A percentile compares a stretch with the other conserved stretches of the same genome.
phyloP scores from a whole-genome alignment of 35 echinoderm and acorn worm genomes.

The Amphiura filiformis region DNA sequence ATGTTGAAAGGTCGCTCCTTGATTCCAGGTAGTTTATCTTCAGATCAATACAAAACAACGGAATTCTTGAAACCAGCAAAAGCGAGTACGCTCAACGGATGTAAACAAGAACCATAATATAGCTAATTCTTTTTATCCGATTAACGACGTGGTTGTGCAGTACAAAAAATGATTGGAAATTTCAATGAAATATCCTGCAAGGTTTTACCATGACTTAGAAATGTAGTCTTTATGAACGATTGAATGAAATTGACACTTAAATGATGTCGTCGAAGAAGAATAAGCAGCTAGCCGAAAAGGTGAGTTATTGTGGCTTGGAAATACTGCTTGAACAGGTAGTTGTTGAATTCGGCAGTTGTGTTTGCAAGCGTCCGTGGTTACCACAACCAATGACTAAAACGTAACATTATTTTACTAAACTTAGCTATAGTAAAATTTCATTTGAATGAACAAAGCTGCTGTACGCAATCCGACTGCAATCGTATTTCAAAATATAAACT shows the following conservation, averaged over 20 bases:
- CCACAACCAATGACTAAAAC: no score
- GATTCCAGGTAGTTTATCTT: not conserved
- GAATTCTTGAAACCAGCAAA: not conserved
- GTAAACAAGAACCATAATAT: not conserved
- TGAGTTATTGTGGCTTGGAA: no score
- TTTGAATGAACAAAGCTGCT: no score
- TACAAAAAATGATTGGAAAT: no score
- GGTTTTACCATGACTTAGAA: not conserved
- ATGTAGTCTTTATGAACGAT: not conserved
- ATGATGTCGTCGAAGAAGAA: not conserved
- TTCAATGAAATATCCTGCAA: no score
- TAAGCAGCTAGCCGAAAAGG: not conserved
- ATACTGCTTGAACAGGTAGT: no score
- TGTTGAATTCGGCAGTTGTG: not conserved
- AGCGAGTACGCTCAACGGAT: not conserved
- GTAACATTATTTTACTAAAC: no score
- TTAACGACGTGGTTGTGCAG: no score
- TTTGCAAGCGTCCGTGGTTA: not conserved
- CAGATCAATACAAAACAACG: not conserved
- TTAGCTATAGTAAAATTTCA: no score
- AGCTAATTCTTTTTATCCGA: not conserved
- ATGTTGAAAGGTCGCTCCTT: not conserved
- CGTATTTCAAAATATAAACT: no score
- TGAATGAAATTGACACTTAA: no score
- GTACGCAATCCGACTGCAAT: no score